Evolutionary conservation across 2,113 vertebrate species (phyloP).

Genomic region (Phaethornis superciliosus): DNA sequence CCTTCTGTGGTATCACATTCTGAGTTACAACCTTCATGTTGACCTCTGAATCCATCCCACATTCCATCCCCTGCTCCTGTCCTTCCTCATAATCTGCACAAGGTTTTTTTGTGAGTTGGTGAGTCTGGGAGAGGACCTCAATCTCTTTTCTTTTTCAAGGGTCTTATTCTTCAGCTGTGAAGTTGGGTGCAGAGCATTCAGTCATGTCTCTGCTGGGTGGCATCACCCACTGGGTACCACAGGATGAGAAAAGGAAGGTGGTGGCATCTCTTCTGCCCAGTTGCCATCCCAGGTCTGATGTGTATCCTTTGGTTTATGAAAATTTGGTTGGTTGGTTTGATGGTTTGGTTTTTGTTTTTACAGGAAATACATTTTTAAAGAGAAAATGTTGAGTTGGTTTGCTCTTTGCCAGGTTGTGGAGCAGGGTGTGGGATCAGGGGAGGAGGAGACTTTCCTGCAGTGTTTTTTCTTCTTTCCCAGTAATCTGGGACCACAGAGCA

Average conservation of each 20-base stretch:
- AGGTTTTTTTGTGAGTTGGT: neutral
- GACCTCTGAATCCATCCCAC: neutral
- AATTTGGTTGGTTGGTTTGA: neutral
- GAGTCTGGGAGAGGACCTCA: too few species aligned
- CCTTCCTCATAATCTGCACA: neutral
- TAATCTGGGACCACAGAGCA: neutral
- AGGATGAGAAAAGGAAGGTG: neutral
- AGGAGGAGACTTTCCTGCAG: neutral
- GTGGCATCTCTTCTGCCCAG: neutral
- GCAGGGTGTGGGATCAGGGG: neutral
- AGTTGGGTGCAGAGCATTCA: neutral
- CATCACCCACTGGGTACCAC: accelerated
- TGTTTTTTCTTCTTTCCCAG: neutral
- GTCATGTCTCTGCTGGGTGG: neutral
- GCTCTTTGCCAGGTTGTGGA: neutral
- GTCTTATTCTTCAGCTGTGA: neutral
- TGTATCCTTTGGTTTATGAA: neutral
- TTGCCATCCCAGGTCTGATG: neutral
- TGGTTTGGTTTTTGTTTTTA: accelerated
- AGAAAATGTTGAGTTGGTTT: neutral
- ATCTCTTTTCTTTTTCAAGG: neutral
- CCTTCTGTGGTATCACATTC: accelerated
- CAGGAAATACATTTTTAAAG: neutral
- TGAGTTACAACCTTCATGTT: accelerated
- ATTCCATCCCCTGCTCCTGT: accelerated